Conservation (phyloP, 2,888 invertebrate genomes). For the Pyrrhia umbra region DNA sequence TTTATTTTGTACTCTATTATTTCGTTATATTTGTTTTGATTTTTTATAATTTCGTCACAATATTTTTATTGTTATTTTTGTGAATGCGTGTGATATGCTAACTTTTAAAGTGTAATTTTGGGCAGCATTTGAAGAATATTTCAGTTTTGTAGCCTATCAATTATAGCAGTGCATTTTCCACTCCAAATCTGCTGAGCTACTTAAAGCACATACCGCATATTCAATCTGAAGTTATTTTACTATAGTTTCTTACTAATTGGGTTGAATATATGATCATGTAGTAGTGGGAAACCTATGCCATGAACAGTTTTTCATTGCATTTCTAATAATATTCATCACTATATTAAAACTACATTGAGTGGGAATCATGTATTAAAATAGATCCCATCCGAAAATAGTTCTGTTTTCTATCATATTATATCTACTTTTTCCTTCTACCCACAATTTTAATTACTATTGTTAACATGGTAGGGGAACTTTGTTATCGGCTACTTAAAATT, state of each 20-base stretch:
- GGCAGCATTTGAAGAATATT: neutral
- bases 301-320: no score
- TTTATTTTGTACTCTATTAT: slow-evolving; percentile 6
- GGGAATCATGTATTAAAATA: no score
- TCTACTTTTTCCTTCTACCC: neutral
- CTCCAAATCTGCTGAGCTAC: neutral
- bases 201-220: neutral
- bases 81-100: neutral
- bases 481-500: no score
- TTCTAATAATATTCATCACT: no score
- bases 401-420: no score
- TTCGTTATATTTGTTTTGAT: neutral
- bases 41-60: neutral
- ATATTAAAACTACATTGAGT: no score
- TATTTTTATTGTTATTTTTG: neutral
- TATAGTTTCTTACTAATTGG: no score
- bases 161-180: neutral
- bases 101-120: neutral
- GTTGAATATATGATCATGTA: no score
- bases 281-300: no score
- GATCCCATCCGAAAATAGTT: no score
- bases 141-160: neutral
- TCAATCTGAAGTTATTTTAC: no score
- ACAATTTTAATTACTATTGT: neutral
- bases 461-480: neutral